Evolutionary conservation across 1,140 invertebrate genomes (phyloP).

Genomic region (Drosophila rufa): DNA sequence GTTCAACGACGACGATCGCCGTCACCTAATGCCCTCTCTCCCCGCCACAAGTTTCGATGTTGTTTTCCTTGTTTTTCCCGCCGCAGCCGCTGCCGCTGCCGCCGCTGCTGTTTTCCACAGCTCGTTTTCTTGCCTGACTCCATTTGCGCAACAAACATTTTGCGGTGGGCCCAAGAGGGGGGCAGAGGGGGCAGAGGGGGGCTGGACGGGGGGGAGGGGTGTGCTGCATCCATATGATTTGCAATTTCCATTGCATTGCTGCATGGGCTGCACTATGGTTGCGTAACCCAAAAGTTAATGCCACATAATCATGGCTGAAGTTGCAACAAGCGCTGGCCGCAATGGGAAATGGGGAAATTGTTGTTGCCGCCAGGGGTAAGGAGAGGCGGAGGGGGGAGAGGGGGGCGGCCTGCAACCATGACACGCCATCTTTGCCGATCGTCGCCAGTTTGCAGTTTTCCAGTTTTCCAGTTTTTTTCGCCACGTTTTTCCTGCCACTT

Average conservation of each 20-base stretch:
- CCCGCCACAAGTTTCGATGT: conserved; percentile 38
- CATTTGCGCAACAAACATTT: conserved; percentile 75
- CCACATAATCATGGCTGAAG: conserved; percentile 83
- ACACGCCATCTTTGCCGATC: conserved; percentile 65
- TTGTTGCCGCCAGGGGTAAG: conserved; percentile 27
- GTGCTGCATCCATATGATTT: conserved; percentile 72
- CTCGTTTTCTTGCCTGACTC: conserved; percentile 59
- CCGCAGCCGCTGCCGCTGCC: conserved; percentile 10
- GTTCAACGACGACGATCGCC: conserved; percentile 85
- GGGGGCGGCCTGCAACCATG: conserved; percentile 41
- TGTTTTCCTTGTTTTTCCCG: conserved; percentile 70
- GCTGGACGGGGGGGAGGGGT: neutral
- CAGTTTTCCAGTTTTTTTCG: conserved; percentile 11
- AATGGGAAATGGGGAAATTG: conserved; percentile 79
- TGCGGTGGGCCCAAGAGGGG: conserved; percentile 11
- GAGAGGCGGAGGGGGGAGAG: neutral
- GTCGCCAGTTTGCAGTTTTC: conserved; percentile 22
- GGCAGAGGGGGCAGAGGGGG: neutral
- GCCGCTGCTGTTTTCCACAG: conserved; percentile 4
- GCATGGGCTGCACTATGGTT: conserved; percentile 65
- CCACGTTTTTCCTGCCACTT: conserved; percentile 76
- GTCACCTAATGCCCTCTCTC: conserved; percentile 60
- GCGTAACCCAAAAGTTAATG: conserved; percentile 81
- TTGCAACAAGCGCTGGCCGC: conserved; percentile 72
- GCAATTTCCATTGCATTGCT: conserved; percentile 74